These are phyloP conservation scores for Onychomys arenicola DNA, from an alignment of 2,797 vertebrate species.

Conservation along the genomic window DNA sequence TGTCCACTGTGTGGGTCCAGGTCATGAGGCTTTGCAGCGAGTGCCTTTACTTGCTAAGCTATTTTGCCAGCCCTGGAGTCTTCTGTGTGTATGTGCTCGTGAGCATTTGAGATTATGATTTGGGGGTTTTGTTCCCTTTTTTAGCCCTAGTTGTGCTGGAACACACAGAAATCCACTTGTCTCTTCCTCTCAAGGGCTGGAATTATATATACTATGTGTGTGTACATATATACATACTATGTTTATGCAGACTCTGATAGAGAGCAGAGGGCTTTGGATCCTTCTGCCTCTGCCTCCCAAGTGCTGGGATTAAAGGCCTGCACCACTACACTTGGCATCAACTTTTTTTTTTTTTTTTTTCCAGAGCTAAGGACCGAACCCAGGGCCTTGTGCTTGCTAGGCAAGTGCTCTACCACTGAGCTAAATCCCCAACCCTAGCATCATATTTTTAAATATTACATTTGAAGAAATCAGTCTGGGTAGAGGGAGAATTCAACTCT, in stretches of 20 bases:
- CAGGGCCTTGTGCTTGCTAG: no score
- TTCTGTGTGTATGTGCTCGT: neutral
- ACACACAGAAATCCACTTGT: neutral
- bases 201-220: no score
- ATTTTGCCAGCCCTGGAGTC: no score
- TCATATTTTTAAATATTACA: neutral
- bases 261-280: neutral
- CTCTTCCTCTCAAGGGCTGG: neutral
- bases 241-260: neutral
- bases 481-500: neutral
- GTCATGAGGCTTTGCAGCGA: neutral
- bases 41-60: neutral
- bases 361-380: no score
- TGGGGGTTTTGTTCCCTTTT: neutral
- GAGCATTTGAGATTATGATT: neutral
- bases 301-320: neutral
- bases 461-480: neutral
- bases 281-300: neutral
- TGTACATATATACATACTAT: no score
- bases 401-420: no score
- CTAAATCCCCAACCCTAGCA: no score
- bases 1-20: neutral
- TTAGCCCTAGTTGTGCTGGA: neutral
- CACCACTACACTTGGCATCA: neutral
- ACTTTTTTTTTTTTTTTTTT: no score